phyloP scores from a whole-genome alignment of 2,797 vertebrate species.

The Anableps anableps region DNA sequence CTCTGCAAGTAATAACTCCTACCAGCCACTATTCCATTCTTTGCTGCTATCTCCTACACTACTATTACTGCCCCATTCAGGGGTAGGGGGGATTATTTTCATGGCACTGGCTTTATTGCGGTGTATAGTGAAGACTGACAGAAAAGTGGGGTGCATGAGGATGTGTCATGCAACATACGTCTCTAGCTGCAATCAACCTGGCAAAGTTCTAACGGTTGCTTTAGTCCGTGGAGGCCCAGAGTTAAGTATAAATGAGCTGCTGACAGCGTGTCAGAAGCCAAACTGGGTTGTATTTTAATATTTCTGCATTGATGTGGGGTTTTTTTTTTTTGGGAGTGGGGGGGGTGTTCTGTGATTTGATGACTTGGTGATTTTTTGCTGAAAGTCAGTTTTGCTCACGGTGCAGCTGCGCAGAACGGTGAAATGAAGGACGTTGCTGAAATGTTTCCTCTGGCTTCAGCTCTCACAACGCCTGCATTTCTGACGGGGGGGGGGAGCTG shows the following conservation, averaged over 20 bases:
- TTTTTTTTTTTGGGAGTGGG: conserved; percentile 15
- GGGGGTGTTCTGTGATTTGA: conserved; percentile 45
- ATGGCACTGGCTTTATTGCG: conserved; percentile 62
- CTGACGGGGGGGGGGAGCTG: conserved; percentile 25
- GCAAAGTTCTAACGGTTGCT: conserved; percentile 66
- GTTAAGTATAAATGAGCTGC: conserved; percentile 40
- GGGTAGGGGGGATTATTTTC: conserved; percentile 61
- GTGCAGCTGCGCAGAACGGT: conserved; percentile 29
- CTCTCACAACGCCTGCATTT: conserved; percentile 21
- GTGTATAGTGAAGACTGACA: conserved; percentile 58
- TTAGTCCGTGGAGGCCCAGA: conserved; percentile 51
- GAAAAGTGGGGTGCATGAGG: conserved; percentile 38
- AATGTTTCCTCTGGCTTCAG: conserved; percentile 53
- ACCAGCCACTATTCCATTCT: conserved; percentile 68
- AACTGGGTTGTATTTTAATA: conserved; percentile 66
- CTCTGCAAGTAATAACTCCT: conserved; percentile 75
- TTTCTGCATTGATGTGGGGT: conserved; percentile 51
- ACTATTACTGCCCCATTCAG: conserved; percentile 66
- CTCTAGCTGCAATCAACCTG: conserved; percentile 58
- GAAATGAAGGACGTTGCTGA: conserved; percentile 56
- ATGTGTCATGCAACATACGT: conserved; percentile 65
- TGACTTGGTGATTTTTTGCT: conserved; percentile 55
- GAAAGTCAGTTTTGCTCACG: conserved; percentile 58
- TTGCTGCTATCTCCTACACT: conserved; percentile 60
- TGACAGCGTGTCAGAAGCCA: conserved; percentile 59